Percentiles rank a stretch among this genome's conserved stretches.
Conservation (phyloP, 2,888 invertebrate genomes). For the Seira sanloemensis region DNA sequence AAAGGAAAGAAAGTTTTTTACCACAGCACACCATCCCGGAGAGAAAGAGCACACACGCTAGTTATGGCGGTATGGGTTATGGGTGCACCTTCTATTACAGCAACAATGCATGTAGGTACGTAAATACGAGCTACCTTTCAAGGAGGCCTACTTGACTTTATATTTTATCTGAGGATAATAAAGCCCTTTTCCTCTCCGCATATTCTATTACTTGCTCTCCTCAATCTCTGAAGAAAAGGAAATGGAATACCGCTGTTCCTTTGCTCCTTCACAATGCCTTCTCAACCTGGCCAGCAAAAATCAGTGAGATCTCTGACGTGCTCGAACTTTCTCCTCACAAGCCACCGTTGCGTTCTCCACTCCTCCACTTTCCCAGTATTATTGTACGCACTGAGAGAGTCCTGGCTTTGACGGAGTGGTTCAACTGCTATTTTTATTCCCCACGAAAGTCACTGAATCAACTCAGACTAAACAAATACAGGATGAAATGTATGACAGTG, state of each 20-base stretch:
- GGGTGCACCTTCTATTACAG: background rate
- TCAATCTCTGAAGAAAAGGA: background rate
- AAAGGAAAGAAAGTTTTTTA: background rate
- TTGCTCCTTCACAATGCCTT: too few species aligned
- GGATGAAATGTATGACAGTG: background rate
- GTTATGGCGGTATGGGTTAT: too few species aligned
- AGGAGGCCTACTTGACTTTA: background rate
- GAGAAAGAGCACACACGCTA: background rate
- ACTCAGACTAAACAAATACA: background rate
- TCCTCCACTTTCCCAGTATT: too few species aligned
- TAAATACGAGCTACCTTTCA: too few species aligned
- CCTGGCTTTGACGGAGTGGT: too few species aligned
- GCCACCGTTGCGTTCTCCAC: too few species aligned
- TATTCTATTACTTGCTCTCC: background rate
- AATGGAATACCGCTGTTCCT: background rate
- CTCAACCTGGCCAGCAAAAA: background rate
- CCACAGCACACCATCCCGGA: background rate
- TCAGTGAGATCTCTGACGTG: background rate
- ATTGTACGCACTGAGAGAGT: too few species aligned
- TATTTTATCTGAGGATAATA: background rate
- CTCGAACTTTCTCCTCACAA: too few species aligned
- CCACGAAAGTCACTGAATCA: too few species aligned
- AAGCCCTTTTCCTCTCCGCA: background rate
- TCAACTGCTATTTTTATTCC: too few species aligned
- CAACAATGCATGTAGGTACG: background rate